These are phyloP conservation scores for Gallinago paraguaiae DNA, from an alignment of 2,113 vertebrate species.

Conservation along the genomic window DNA sequence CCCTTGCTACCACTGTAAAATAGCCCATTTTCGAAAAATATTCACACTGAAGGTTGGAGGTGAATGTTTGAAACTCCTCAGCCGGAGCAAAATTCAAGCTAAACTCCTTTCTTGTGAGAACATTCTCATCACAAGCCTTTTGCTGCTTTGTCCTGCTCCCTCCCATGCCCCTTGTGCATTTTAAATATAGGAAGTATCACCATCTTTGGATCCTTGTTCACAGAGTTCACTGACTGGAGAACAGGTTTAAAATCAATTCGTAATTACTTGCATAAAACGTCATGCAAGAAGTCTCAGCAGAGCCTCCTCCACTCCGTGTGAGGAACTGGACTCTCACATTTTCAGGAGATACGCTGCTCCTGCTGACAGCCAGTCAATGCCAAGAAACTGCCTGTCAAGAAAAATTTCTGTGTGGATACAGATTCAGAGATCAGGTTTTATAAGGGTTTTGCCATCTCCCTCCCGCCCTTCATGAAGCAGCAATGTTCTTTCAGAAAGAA, in stretches of 20 bases:
- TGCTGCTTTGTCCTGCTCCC: constrained; percentile 8
- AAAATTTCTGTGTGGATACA: background rate
- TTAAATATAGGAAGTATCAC: constrained; percentile 2
- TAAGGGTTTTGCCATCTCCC: background rate
- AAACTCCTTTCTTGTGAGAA: constrained; percentile 36
- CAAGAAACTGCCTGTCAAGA: constrained; percentile 18
- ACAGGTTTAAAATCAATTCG: background rate
- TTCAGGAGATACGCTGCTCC: background rate
- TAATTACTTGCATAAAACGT: background rate
- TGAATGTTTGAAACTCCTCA: constrained; percentile 41
- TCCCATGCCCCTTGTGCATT: background rate
- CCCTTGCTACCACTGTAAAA: constrained; percentile 34
- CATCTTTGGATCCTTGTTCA: background rate
- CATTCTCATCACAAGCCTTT: constrained; percentile 17
- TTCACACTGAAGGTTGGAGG: constrained; percentile 10
- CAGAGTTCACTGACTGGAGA: constrained; percentile 7
- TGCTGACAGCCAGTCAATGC: constrained; percentile 3
- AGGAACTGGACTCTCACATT: background rate
- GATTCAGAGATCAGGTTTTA: background rate
- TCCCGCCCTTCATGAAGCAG: background rate
- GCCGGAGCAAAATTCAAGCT: constrained; percentile 53
- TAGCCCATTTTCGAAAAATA: constrained; percentile 26
- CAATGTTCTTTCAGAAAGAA: background rate
- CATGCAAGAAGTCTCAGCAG: background rate
- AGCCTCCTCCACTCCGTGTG: background rate